Percentiles rank a stretch among this genome's conserved stretches.
Evolutionary conservation across 1,140 invertebrate genomes (phyloP).

Genomic region (Laupala kohalensis): DNA sequence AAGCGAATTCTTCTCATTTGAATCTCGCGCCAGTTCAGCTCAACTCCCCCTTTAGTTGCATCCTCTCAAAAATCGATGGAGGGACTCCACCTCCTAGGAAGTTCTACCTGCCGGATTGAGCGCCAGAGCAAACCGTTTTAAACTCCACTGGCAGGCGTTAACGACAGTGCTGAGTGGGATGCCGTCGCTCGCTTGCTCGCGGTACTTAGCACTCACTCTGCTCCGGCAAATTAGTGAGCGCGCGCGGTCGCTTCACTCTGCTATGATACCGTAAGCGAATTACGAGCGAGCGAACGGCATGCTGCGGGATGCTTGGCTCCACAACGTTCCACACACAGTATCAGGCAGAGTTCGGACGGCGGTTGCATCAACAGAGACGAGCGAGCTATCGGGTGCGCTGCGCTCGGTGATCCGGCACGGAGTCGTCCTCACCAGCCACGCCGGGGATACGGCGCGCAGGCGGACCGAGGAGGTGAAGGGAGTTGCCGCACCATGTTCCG

Average conservation of each 20-base stretch:
- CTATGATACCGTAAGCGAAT: not conserved
- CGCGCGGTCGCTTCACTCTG: no score
- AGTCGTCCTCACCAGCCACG: not conserved
- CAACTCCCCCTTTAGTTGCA: no score
- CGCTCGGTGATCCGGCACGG: not conserved
- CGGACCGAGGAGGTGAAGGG: not conserved
- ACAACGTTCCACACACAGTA: not conserved
- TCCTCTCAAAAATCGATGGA: no score
- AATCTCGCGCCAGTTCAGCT: not conserved
- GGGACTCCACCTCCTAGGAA: not conserved
- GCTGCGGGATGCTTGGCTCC: not conserved
- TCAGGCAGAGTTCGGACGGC: not conserved
- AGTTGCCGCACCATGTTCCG: no score
- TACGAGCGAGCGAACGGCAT: not conserved
- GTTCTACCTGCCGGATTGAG: not conserved
- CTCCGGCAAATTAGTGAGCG: not conserved
- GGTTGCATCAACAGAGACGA: no score
- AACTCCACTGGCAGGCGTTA: not conserved
- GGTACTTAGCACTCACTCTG: not conserved
- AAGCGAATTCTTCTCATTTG: no score
- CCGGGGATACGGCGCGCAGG: not conserved
- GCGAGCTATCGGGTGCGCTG: not conserved
- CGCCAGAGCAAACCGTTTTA: not conserved
- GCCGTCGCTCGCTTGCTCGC: no score
- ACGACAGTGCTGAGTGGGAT: not conserved